A percentile compares a stretch with the other conserved stretches of the same genome.
Conservation (phyloP, 2,888 invertebrate genomes). For the Odontocerum albicorne region DNA sequence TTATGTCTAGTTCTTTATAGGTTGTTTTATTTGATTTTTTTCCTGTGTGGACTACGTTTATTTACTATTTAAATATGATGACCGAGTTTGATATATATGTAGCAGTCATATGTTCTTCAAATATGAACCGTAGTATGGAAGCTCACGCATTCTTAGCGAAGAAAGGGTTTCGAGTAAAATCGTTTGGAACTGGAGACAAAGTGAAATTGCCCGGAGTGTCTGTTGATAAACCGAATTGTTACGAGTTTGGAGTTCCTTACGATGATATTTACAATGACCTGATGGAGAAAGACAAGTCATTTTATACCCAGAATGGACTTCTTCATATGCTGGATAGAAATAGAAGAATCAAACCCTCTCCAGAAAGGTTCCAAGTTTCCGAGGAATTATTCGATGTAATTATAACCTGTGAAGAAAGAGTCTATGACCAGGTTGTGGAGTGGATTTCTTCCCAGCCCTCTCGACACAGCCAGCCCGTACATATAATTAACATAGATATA, state of each 20-base stretch:
- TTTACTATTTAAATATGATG: too few relatives aligned
- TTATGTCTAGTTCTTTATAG: too few relatives aligned
- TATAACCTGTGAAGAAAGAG: constrained; percentile 96
- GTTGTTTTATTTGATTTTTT: too few relatives aligned
- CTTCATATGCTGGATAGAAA: constrained; percentile 98
- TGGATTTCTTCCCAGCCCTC: constrained; percentile 84
- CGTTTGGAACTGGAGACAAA: constrained; percentile 92
- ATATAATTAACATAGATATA: constrained; percentile 97
- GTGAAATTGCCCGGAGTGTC: constrained; percentile 96
- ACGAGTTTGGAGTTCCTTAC: constrained; percentile 94
- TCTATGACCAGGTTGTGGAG: constrained; percentile 97
- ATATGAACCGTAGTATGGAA: constrained; percentile 99
- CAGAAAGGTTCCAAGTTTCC: constrained; percentile 91
- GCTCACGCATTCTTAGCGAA: constrained; percentile 97
- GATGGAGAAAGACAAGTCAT: constrained; percentile 83
- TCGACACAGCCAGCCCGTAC: constrained; percentile 83
- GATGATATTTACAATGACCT: constrained; percentile 96
- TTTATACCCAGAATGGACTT: constrained; percentile 97
- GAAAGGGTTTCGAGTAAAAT: constrained; percentile 94
- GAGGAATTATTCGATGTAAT: constrained; percentile 92
- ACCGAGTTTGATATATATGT: constrained; percentile 62
- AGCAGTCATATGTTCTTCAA: constrained; percentile 98
- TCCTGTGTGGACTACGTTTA: too few relatives aligned
- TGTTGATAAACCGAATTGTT: constrained; percentile 92
- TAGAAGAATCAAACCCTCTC: constrained; percentile 88